Evolutionary conservation across 2,888 invertebrate genomes (phyloP).

Genomic region (Syrphus vitripennis): DNA sequence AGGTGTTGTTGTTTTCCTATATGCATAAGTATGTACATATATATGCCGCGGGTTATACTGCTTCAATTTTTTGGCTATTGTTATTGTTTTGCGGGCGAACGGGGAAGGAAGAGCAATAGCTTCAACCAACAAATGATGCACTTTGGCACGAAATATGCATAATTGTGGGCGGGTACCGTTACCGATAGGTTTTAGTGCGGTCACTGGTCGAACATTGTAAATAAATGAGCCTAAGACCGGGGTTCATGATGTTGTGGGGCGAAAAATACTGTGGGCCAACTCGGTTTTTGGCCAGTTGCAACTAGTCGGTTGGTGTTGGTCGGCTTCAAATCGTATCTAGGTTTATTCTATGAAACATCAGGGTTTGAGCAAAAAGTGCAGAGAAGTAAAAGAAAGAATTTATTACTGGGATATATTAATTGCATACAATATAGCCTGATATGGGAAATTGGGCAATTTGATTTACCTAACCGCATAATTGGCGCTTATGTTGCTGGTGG

Average conservation of each 20-base stretch:
- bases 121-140: conserved; percentile 61
- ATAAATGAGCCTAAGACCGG: conserved; percentile 48
- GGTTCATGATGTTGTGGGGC: conserved; percentile 2
- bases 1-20: conserved; percentile 46
- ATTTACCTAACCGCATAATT: conserved; percentile 70
- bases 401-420: conserved; percentile 66
- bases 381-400: conserved; percentile 20
- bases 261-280: conserved; percentile 37
- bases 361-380: background rate
- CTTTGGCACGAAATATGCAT: conserved; percentile 67
- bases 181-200: conserved; percentile 61
- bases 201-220: conserved; percentile 65
- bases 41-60: conserved; percentile 37
- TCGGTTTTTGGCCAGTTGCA: conserved; percentile 59
- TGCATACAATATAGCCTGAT: conserved; percentile 32
- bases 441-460: conserved; percentile 60
- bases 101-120: background rate
- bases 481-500: conserved; percentile 54
- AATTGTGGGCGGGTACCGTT: conserved; percentile 66
- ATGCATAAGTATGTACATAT: too few relatives aligned
- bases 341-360: background rate
- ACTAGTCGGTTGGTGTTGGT: conserved; percentile 29
- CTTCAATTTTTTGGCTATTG: conserved; percentile 38
- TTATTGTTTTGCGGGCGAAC: conserved; percentile 29
- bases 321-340: background rate